These are phyloP conservation scores for Crypturellus undulatus DNA, from an alignment of 2,113 vertebrate genomes.

Conservation along the genomic window DNA sequence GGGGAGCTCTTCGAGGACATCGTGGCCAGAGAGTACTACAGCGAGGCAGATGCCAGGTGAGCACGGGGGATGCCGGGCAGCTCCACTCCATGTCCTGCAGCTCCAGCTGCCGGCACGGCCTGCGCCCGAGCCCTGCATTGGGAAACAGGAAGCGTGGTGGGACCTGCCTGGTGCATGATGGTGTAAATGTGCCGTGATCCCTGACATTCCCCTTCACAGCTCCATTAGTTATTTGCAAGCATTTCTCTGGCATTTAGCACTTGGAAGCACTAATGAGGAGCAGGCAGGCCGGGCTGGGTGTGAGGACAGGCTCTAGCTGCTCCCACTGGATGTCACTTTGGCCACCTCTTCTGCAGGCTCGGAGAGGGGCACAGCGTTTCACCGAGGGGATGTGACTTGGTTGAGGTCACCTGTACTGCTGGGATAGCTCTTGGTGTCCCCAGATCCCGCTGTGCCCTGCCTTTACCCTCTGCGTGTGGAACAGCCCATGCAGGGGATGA, in stretches of 20 bases:
- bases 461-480: not conserved
- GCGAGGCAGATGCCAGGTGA: constrained; percentile 85
- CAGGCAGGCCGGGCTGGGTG: not conserved
- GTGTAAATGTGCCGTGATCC: not conserved
- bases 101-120: not conserved
- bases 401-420: not conserved
- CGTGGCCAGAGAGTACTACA: constrained; percentile 87
- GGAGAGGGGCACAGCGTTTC: not conserved
- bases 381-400: not conserved
- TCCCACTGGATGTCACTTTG: not conserved
- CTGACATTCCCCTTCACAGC: not conserved
- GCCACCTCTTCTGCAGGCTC: not conserved
- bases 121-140: not conserved
- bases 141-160: not conserved
- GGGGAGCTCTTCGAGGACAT: constrained; percentile 87
- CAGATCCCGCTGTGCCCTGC: not conserved
- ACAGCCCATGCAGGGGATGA: not conserved
- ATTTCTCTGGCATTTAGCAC: not conserved
- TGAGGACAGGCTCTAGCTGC: not conserved
- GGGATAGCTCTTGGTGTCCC: not conserved
- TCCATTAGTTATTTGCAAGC: not conserved
- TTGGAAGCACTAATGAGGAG: constrained; percentile 11
- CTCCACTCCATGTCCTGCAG: not conserved
- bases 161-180: not conserved
- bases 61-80: not conserved